Evolutionary conservation across 2,113 vertebrate genomes (phyloP), one percentile per base, ranked within the genome.

Genomic region (Sander vitreus): DNA sequence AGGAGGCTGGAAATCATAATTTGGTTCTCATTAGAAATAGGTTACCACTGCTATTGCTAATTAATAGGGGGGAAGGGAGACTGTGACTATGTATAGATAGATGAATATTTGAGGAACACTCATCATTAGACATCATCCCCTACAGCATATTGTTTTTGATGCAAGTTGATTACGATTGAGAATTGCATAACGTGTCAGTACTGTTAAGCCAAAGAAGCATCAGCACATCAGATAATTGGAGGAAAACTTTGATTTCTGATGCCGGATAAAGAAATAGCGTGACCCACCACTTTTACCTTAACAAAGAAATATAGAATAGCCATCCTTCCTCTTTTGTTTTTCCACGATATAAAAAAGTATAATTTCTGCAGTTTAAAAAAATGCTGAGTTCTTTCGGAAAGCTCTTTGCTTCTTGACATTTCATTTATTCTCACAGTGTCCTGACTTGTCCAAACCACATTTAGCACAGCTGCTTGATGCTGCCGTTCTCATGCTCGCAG

Each of bases 391-490:
- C 57, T 59, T 72, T 75, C 59, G 9, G 79, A 53, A 12, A 13
- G 11, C 48, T 30, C 45, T 78, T 58, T 55, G 25, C 48, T 23
- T 77, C 48, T 69, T 66, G 69, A 87, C 58, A 53, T 83, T 85
- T 86, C 18, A 43, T 45, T 57, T 54, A 59, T 76, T 60, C 79
- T 81, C 62, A n/a, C 25, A 21, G 64, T 64, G 78, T 68, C 74
- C 59, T 23, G 27, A 62, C 71, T 72, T 62, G 70, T 78, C 62
- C 48, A 33, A 59, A 21, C 60, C 53, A 57, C 59, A 63, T 51
- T 83, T 30, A 45, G 68, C 75, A 66, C n/a, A 11, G 50, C 70
- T 63, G 76, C 72, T 78, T 78, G 78, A 80, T 68, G 77, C 53
- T 47, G 48, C 48, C 14, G 33, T 64, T 85, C 72, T 84, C 36